Conservation (phyloP, 2,113 vertebrate species). For the Gavialis gangeticus region DNA sequence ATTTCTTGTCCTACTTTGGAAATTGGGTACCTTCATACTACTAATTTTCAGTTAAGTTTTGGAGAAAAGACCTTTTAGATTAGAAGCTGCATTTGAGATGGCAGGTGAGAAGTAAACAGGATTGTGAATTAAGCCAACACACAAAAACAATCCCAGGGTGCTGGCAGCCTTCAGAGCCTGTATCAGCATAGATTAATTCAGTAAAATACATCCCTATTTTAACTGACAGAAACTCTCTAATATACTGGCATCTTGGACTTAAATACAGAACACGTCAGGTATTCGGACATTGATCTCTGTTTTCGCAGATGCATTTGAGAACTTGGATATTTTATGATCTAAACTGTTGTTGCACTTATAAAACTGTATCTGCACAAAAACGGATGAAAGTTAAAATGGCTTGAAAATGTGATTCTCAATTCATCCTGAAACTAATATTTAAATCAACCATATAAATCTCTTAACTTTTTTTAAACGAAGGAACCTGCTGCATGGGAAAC, state of each 20-base stretch:
- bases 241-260: background rate
- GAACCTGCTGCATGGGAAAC: background rate
- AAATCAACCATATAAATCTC: background rate
- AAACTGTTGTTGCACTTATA: background rate
- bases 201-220: background rate
- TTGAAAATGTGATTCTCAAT: background rate
- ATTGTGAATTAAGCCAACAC: background rate
- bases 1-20: accelerated
- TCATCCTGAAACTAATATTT: background rate
- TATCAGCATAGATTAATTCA: background rate
- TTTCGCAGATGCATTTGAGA: background rate
- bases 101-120: background rate
- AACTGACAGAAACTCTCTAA: background rate
- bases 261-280: background rate
- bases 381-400: background rate
- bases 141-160: background rate
- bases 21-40: background rate
- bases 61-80: background rate
- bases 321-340: background rate
- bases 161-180: background rate
- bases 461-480: background rate
- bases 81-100: background rate
- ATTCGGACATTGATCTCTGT: background rate
- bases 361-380: background rate
- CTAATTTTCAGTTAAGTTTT: background rate